These are phyloP conservation scores for Ptyas mucosa DNA, from an alignment of 2,113 vertebrate genomes.

Conservation along the genomic window DNA sequence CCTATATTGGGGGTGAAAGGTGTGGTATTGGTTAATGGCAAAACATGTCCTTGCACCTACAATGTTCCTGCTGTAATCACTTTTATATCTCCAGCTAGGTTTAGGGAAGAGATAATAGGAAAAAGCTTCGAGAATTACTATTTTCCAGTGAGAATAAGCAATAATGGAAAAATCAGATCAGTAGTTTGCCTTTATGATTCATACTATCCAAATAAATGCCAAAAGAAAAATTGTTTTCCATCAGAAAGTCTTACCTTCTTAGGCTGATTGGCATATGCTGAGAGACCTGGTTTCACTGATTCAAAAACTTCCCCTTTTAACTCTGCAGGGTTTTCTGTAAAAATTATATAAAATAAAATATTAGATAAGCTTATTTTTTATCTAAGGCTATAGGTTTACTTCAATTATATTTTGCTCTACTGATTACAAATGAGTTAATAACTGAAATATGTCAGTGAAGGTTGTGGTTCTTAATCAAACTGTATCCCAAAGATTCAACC, in stretches of 20 bases:
- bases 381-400: neutral
- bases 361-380: neutral
- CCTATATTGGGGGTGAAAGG: neutral
- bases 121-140: neutral
- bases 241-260: slow-evolving; percentile 76
- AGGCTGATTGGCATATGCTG: slow-evolving; percentile 87
- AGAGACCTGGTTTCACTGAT: slow-evolving; percentile 94
- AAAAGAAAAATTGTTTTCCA: neutral
- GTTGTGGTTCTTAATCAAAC: neutral
- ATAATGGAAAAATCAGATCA: neutral
- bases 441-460: neutral
- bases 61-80: neutral
- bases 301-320: slow-evolving; percentile 93
- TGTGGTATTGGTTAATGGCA: neutral
- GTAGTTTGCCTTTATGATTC: neutral
- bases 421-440: neutral
- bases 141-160: neutral
- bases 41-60: neutral
- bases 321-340: slow-evolving; percentile 78
- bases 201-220: neutral
- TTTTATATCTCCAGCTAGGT: neutral
- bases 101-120: neutral
- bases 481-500: neutral
- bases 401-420: neutral
- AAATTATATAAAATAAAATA: neutral